These are phyloP conservation scores for Muricea muricata DNA, from an alignment of 92 coral and sea anemone species.

Conservation along the genomic window DNA sequence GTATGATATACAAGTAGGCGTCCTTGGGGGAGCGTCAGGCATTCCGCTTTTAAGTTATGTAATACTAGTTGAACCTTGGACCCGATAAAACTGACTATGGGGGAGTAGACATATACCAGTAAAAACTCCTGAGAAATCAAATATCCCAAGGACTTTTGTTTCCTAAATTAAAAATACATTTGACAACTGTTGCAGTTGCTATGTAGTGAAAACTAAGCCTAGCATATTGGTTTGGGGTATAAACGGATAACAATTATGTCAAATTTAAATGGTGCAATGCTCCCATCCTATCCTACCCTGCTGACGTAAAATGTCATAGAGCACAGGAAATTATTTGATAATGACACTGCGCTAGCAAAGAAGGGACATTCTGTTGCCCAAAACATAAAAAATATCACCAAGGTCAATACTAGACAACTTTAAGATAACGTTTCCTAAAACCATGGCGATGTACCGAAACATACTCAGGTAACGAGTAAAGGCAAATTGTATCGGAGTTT, in stretches of 20 bases:
- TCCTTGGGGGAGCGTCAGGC: not conserved
- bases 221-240: not conserved
- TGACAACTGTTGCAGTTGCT: not conserved
- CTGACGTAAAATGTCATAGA: not conserved
- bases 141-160: too few relatives aligned
- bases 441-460: slow-evolving; percentile 35
- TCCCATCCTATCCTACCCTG: not conserved
- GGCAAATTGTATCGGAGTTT: not conserved
- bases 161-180: not conserved
- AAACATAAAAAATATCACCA: not conserved
- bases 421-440: not conserved
- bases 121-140: too few relatives aligned
- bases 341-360: not conserved
- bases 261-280: not conserved
- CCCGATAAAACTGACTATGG: not conserved
- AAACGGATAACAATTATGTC: not conserved
- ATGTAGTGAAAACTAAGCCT: not conserved
- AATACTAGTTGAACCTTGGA: not conserved
- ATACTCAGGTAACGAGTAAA: slow-evolving; percentile 4
- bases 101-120: not conserved
- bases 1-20: not conserved
- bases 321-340: not conserved
- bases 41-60: not conserved
- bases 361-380: not conserved
- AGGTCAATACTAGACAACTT: not conserved